Conservation (phyloP, 2,888 invertebrate genomes). For the Scrobipalpa costella region DNA sequence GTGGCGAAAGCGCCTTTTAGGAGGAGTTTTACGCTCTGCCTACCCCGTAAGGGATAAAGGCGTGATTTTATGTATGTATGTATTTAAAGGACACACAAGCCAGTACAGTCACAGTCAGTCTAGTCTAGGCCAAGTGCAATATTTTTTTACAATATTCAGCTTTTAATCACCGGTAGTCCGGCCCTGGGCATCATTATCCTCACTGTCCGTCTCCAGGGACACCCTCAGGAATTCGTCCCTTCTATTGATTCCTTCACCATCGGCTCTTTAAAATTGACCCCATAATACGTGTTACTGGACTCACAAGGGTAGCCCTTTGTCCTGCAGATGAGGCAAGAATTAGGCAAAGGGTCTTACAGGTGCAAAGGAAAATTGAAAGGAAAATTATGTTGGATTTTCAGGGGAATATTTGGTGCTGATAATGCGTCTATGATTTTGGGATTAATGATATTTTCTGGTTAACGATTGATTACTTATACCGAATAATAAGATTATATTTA, state of each 20-base stretch:
- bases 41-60: no score
- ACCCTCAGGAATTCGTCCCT: constrained; percentile 62
- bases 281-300: constrained; percentile 66
- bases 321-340: constrained; percentile 40
- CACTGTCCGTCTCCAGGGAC: constrained; percentile 66
- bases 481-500: no score
- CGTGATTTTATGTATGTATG: no score
- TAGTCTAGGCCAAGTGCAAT: no score
- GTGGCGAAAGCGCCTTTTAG: no score
- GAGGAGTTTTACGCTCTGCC: no score
- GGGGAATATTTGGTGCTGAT: neutral
- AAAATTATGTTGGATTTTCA: constrained; percentile 2
- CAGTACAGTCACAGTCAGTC: no score
- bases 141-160: neutral
- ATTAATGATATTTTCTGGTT: no score
- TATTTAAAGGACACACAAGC: no score
- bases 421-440: neutral
- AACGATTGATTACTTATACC: no score
- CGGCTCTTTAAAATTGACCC: constrained; percentile 64
- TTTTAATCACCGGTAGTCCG: constrained; percentile 16
- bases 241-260: constrained; percentile 66
- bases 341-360: constrained; percentile 13
- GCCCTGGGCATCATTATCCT: constrained; percentile 68
- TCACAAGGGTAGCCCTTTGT: constrained; percentile 52
- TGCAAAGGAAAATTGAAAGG: constrained; percentile 9